phyloP scores from a whole-genome alignment of 2,888 invertebrate species.

The Drosophila recens region DNA sequence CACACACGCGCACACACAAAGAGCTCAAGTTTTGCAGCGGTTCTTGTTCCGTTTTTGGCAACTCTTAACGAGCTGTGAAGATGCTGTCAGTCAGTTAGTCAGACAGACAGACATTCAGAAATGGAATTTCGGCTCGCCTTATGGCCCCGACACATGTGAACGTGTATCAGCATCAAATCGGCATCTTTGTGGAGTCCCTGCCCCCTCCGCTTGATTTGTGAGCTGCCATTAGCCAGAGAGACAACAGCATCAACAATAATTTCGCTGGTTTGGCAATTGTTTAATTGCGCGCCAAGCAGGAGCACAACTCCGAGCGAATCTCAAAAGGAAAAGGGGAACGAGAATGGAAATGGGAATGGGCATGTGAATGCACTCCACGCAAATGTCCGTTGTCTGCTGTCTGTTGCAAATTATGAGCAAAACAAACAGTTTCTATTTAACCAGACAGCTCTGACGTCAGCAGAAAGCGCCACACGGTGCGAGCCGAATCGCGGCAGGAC shows the following conservation, averaged over 20 bases:
- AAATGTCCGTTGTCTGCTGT: slow-evolving; percentile 32
- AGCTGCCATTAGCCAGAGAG: slow-evolving; percentile 34
- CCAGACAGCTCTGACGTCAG: slow-evolving; percentile 54
- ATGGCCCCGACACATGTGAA: slow-evolving; percentile 47
- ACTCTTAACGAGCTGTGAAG: slow-evolving; percentile 72
- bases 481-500: slow-evolving; percentile 63
- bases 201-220: slow-evolving; percentile 55
- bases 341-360: too few species aligned
- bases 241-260: slow-evolving; percentile 25
- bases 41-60: slow-evolving; percentile 55
- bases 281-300: slow-evolving; percentile 36
- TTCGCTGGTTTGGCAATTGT: slow-evolving; percentile 27
- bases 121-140: slow-evolving; percentile 38
- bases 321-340: too few species aligned
- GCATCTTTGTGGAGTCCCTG: slow-evolving; percentile 13
- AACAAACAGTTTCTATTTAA: too few species aligned
- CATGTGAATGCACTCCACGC: slow-evolving; percentile 53
- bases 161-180: slow-evolving; percentile 9
- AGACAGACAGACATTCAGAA: slow-evolving; percentile 21
- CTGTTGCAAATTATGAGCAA: slow-evolving; percentile 54
- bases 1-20: too few species aligned
- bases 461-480: slow-evolving; percentile 49
- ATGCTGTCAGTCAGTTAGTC: slow-evolving; percentile 29
- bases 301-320: slow-evolving; percentile 3
- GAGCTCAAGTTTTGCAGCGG: slow-evolving; percentile 16